A percentile compares a stretch with the other conserved stretches of the same genome.
phyloP scores from a whole-genome alignment of 2,113 vertebrate genomes.

The Murina feae region DNA sequence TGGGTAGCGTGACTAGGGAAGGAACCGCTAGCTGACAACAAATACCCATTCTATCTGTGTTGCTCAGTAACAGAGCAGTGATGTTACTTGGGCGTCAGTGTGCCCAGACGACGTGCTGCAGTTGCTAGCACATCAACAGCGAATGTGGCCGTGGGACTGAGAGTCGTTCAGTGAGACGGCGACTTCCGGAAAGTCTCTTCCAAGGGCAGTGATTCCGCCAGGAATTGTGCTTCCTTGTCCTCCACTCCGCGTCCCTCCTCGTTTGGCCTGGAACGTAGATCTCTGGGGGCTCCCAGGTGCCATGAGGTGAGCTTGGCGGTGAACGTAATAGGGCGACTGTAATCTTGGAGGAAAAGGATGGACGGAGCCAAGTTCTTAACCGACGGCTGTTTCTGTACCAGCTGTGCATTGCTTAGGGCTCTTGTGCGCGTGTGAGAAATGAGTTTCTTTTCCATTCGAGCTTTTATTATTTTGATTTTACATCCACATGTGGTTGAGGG shows the following conservation, averaged over 20 bases:
- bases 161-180: background rate
- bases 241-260: background rate
- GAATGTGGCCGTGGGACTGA: accelerated
- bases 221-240: background rate
- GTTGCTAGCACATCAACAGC: background rate
- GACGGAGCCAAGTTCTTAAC: background rate
- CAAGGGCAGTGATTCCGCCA: background rate
- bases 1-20: background rate
- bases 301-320: background rate
- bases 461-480: background rate
- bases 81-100: background rate
- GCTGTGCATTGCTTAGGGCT: background rate
- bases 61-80: background rate
- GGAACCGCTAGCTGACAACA: background rate
- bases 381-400: background rate
- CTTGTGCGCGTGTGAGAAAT: background rate
- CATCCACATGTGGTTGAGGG: background rate
- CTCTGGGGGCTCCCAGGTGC: background rate
- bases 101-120: background rate
- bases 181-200: background rate
- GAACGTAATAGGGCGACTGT: background rate
- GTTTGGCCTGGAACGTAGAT: background rate
- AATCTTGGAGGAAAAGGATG: background rate
- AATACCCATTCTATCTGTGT: background rate
- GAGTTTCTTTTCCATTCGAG: background rate